phyloP scores from a whole-genome alignment of 2,888 invertebrate genomes.

The Nemotelus pantherinus region DNA sequence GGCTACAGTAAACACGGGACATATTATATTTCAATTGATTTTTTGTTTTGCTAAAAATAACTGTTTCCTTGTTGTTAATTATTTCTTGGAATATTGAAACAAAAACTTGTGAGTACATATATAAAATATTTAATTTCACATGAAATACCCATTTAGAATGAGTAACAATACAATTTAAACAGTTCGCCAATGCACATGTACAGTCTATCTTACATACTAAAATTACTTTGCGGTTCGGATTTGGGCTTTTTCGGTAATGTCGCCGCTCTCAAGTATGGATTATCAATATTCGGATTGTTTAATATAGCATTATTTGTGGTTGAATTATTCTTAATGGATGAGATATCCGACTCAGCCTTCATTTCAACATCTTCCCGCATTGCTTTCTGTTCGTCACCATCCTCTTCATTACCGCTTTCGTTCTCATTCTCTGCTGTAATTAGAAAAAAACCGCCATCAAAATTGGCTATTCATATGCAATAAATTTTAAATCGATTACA shows the following conservation, averaged over 20 bases:
- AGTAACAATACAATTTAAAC: too few relatives aligned
- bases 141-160: too few relatives aligned
- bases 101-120: too few relatives aligned
- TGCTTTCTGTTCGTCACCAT: slow-evolving; percentile 60
- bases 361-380: slow-evolving; percentile 62
- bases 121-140: too few relatives aligned
- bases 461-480: background rate
- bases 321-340: slow-evolving; percentile 63
- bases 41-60: too few relatives aligned
- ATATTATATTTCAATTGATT: too few relatives aligned
- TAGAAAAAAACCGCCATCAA: background rate
- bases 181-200: too few relatives aligned
- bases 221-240: slow-evolving; percentile 47
- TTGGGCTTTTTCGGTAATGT: slow-evolving; percentile 63
- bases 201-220: slow-evolving; percentile 16
- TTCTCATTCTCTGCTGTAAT: slow-evolving; percentile 59
- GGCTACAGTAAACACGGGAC: too few relatives aligned
- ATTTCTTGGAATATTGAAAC: too few relatives aligned
- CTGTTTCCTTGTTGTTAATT: too few relatives aligned
- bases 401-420: slow-evolving; percentile 64
- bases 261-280: slow-evolving; percentile 74
- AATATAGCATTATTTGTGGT: slow-evolving; percentile 64
- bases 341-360: slow-evolving; percentile 60
- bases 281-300: slow-evolving; percentile 72
- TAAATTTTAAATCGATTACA: background rate